phyloP scores from a whole-genome alignment of 1,140 invertebrate genomes.

The Aphis craccivora region DNA sequence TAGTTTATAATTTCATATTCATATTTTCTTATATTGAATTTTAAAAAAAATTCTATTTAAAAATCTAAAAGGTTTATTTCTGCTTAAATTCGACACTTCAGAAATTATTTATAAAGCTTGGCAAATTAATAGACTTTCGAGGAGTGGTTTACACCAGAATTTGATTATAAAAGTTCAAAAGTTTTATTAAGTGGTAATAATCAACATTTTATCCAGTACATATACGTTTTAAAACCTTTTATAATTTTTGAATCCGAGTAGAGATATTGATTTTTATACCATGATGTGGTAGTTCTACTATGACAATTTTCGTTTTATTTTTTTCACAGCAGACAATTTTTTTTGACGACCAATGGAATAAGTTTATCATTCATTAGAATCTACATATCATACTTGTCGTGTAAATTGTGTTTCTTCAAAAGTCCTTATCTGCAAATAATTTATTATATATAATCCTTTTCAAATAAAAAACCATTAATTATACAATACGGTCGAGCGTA shows the following conservation, averaged over 20 bases:
- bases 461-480: neutral
- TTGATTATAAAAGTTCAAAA: conserved; percentile 14
- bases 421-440: neutral
- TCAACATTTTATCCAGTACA: neutral
- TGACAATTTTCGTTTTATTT: neutral
- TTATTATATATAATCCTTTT: neutral
- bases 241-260: neutral
- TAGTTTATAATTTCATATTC: neutral
- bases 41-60: neutral
- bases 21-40: neutral
- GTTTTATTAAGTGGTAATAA: conserved; percentile 17
- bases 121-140: neutral
- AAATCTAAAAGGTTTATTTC: conserved; percentile 12
- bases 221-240: conserved; percentile 2
- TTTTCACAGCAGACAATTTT: neutral
- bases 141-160: neutral
- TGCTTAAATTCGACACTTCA: conserved; percentile 14
- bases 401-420: neutral
- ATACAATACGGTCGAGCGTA: neutral
- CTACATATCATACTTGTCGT: neutral
- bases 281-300: neutral
- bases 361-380: neutral
- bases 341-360: neutral
- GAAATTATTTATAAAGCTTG: neutral
- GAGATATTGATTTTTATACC: neutral